phyloP scores from a whole-genome alignment of 1,140 invertebrate species.

The Habropoda laboriosa region DNA sequence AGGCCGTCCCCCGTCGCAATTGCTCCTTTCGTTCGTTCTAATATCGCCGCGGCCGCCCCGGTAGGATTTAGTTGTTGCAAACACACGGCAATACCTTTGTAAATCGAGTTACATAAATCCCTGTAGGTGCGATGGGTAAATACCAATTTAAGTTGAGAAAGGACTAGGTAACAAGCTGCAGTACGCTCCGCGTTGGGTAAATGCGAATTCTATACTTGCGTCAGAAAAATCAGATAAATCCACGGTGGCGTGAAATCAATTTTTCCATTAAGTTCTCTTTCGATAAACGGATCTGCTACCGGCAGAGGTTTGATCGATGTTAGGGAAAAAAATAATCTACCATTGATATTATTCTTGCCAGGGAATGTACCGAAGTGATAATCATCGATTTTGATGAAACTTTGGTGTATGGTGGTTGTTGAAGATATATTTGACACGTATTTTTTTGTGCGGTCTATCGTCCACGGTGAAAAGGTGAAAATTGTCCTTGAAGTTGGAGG shows the following conservation, averaged over 20 bases:
- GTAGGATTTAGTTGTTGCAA: constrained; percentile 18
- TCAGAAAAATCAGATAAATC: neutral
- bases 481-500: no score
- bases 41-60: constrained; percentile 5
- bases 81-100: neutral
- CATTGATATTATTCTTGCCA: no score
- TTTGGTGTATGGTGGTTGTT: no score
- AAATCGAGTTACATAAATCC: neutral
- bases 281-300: no score
- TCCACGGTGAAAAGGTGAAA: no score
- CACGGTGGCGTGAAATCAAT: neutral
- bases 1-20: neutral
- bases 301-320: no score
- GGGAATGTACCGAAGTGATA: no score
- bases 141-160: neutral
- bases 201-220: neutral
- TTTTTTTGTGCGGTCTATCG: no score
- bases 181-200: neutral
- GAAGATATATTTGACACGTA: no score
- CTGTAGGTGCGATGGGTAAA: neutral
- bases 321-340: no score
- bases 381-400: no score
- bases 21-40: constrained; percentile 17
- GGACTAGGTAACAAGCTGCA: neutral
- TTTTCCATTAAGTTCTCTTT: no score